Base-by-base conservation (phyloP, 1,140 invertebrate genomes). In the Leguminivora glycinivorella region DNA sequence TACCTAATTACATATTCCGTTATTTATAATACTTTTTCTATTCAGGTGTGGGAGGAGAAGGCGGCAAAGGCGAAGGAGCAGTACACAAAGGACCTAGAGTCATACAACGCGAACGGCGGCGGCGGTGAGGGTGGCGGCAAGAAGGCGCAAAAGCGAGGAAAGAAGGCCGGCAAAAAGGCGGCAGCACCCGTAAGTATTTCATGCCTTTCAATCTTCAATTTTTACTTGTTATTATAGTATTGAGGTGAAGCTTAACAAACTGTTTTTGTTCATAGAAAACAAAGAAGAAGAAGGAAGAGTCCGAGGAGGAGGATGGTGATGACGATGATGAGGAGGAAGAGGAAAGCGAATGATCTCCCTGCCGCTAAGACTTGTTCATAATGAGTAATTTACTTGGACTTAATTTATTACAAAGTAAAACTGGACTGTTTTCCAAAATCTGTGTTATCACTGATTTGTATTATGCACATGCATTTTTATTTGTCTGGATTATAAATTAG, bases 41-140 rank as follows among this genome's bases (percentile, higher is more conserved):
- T 73, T 71, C 79, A 97, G 95, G 96, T 97, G 92, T 99, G 97
- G 96, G 98, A 99, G 78, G 94, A 95, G 60, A 96, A 96, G 80
- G 96, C 96, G 0, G 93, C 93, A 5, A 95, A 97, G 85, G 95
- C 95, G 3, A 99, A 98, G 90, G 95, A 97, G 84, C 95, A 96
- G 52, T 99, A 99, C 89, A 93, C 95, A 24, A 94, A 95, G 78
- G 96, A 95, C 47, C 96, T 99, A 95, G 95, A 96, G 78, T 96
- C 97, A 81, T 99, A 97, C 87, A 95, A 96, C 81, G 95, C 94
- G 5, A 94, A 93, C 70, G 95, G 95, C 34, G 94, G 94, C 71
- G 93, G 93, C 81, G 90, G 84, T 67, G 82, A 93, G 79, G 86
- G 92, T 80, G 89, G 80, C 74, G 84, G 92, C 83, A 92, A 91